Evolutionary conservation across 2,888 invertebrate species (phyloP), one percentile per base, ranked within the genome.

Genomic region (Andrena flavipes): DNA sequence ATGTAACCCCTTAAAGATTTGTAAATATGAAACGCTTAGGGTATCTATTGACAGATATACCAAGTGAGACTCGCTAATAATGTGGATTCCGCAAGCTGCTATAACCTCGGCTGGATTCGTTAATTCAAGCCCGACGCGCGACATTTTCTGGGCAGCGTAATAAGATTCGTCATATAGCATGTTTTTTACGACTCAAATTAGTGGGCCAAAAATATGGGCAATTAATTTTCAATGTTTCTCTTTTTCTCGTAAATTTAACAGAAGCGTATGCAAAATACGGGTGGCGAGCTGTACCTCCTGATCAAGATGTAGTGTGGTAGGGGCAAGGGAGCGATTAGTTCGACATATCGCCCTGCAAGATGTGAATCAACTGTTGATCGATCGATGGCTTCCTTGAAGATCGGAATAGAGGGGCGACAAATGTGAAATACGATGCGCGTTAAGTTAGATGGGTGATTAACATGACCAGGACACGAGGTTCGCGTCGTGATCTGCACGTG

Each of bases 341-440:
- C 49, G 54, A 70, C 16, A 42, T 42, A 16, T 16, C 42, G 42
- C 54, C 56, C 23, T 13, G 23, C 26, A 26, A 26, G 20, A 10
- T 23, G 56, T 30, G 56, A 72, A 76, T 59, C 26, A n/a, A 68
- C 20, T 49, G 62, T 59, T 71, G 68, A 83, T 83, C 82, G 72
- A 83, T 82, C 82, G 72, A 23, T 64, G 69, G 76, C 69, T 60
- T 60, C 60, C 73, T 8, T 49, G 71, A 67, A 26, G 75, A 30
- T 13, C n/a, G 42, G 70, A 70, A 54, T 42, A 54, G 48, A 51
- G n/a, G 30, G 54, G 60, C 64, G 67, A 70, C 64, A 85, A 84
- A 82, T 63, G 72, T 87, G 85, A 90, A 86, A 89, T 87, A 88
- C 89, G 87, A 88, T 88, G 87, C 85, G 79, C 84, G 87, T 88